Conservation (phyloP, 2,888 invertebrate genomes). For the Lamproptera curius region DNA sequence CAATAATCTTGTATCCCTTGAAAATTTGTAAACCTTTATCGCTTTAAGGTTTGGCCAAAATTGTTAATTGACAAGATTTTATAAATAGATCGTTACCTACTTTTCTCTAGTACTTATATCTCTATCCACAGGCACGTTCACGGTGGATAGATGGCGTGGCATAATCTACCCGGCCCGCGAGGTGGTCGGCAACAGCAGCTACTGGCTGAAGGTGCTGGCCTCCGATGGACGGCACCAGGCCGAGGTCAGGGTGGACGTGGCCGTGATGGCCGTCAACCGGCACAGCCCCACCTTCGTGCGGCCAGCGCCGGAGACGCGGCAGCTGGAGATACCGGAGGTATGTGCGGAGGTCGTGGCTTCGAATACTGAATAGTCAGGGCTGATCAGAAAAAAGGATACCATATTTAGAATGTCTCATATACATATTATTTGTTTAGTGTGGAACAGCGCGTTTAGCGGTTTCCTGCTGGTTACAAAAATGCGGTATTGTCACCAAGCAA, state of each 20-base stretch:
- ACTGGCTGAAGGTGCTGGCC: conserved; percentile 83
- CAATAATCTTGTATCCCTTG: neutral
- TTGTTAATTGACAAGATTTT: neutral
- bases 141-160: conserved; percentile 86
- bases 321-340: conserved; percentile 90
- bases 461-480: too few species aligned
- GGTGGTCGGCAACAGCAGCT: conserved; percentile 79
- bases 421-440: too few species aligned
- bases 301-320: conserved; percentile 86
- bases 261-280: conserved; percentile 88
- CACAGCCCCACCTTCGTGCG: conserved; percentile 89
- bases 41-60: neutral
- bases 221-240: conserved; percentile 85
- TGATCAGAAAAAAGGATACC: too few species aligned
- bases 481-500: too few species aligned
- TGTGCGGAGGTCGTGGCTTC: too few species aligned
- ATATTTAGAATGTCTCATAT: too few species aligned
- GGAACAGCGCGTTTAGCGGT: too few species aligned
- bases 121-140: conserved; percentile 80
- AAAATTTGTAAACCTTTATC: neutral
- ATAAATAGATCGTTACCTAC: neutral
- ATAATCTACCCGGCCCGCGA: conserved; percentile 88
- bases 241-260: conserved; percentile 84
- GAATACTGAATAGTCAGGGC: too few species aligned
- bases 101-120: neutral